Conservation (phyloP, 2,888 invertebrate genomes). For the Leptopilina drosophilae region DNA sequence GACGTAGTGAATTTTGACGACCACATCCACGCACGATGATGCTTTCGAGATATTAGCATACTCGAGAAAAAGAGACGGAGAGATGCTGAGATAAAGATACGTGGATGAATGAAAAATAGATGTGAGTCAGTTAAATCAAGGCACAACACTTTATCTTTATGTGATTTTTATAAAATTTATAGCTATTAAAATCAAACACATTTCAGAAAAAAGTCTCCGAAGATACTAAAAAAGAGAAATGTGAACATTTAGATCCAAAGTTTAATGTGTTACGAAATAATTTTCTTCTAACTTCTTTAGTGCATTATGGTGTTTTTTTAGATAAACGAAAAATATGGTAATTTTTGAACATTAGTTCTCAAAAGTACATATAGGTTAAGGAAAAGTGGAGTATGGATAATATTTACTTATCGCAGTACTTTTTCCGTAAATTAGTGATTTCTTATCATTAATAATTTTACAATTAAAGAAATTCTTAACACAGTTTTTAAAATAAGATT, state of each 20-base stretch:
- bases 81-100: no score
- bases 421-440: not conserved
- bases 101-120: conserved; percentile 34
- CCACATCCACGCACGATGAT: conserved; percentile 41
- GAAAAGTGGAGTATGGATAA: no score
- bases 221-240: conserved; percentile 26
- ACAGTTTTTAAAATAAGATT: no score
- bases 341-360: not conserved
- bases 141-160: conserved; percentile 24
- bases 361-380: no score
- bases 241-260: not conserved
- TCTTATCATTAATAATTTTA: no score
- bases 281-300: not conserved
- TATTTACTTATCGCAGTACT: no score
- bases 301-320: not conserved
- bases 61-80: conserved; percentile 19
- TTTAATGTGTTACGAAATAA: conserved; percentile 1
- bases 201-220: not conserved
- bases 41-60: conserved; percentile 54
- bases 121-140: conserved; percentile 34
- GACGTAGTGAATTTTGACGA: conserved; percentile 41
- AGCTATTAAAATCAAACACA: not conserved
- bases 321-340: not conserved
- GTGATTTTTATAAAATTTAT: conserved; percentile 25
- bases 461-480: no score